Conservation (phyloP, 2,888 invertebrate species). For the Tenthredo amoena region DNA sequence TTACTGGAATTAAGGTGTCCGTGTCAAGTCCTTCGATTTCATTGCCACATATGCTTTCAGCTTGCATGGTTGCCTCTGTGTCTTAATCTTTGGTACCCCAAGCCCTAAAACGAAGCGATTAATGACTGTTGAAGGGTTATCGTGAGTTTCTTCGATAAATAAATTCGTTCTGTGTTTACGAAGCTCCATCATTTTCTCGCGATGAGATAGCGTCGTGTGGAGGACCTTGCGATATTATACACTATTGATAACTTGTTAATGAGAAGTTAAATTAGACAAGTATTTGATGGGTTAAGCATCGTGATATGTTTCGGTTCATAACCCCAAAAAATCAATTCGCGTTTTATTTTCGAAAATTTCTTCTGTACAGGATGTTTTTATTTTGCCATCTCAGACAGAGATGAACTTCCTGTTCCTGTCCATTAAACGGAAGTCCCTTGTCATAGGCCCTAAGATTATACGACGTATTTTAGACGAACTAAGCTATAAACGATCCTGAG, state of each 20-base stretch:
- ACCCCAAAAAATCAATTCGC: slow-evolving; percentile 39
- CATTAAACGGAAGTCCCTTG: slow-evolving; percentile 76
- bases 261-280: background rate
- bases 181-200: slow-evolving; percentile 22
- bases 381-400: slow-evolving; percentile 70
- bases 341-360: slow-evolving; percentile 67
- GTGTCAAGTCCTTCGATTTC: slow-evolving; percentile 74
- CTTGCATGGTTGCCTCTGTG: slow-evolving; percentile 71
- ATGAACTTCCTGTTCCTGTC: slow-evolving; percentile 78
- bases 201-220: background rate
- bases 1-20: slow-evolving; percentile 78
- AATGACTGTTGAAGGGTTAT: slow-evolving; percentile 5
- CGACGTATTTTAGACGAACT: slow-evolving; percentile 63
- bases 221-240: background rate
- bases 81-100: slow-evolving; percentile 52
- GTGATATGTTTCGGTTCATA: background rate
- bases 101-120: slow-evolving; percentile 45
- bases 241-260: background rate
- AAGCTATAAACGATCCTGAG: slow-evolving; percentile 57
- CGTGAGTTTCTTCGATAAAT: background rate
- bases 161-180: background rate
- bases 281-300: background rate
- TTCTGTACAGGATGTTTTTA: slow-evolving; percentile 76
- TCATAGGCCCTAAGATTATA: slow-evolving; percentile 73
- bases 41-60: slow-evolving; percentile 74